Evolutionary conservation across 1,140 invertebrate species (phyloP), one percentile per base, ranked within the genome.

Genomic region (Aphidius gifuensis): DNA sequence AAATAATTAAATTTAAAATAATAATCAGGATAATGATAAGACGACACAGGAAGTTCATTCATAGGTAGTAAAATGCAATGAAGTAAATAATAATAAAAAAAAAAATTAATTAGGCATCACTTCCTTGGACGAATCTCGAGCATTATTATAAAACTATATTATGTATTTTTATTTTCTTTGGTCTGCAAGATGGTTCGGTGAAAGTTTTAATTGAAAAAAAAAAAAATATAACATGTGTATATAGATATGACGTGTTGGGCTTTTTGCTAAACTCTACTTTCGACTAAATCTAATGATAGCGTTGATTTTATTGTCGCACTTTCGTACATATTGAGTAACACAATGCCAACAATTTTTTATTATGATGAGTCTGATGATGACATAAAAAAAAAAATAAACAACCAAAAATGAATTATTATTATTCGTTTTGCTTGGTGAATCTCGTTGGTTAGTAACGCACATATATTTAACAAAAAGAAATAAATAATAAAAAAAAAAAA

Each of bases 151-250:
- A 50, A 23, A 62, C 23, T 40, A 55, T 66, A 55, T 66, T 58
- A 62, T 62, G 59, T 56, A 45, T 50, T 59, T 53, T 54, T 57
- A 46, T 8, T 62, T 62, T 49, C 6, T 53, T 44, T 50, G 40
- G 48, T 48, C 48, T 57, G 60, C 39, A 55, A 55, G 53, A 55
- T 55, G 53, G 53, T 62, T 45, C 32, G 47, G 65, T 64, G 65
- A 66, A 66, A 66, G 65, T 66, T 55, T 62, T 61, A 66, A 59
- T 66, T 64, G 23, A n/a, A 55, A 2, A 65, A 65, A 66, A 58
- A 55, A 58, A 32, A 32, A 32, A 32, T 3, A 32, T 32, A 32
- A 32, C 4, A 32, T 32, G 23, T 32, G 23, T 2, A 32, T 32
- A 32, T 32, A 32, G 16, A 53, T 59, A 64, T 64, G 65, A 66